Conservation (phyloP, 2,113 vertebrate species). For the Tricholaema leucomelas region DNA sequence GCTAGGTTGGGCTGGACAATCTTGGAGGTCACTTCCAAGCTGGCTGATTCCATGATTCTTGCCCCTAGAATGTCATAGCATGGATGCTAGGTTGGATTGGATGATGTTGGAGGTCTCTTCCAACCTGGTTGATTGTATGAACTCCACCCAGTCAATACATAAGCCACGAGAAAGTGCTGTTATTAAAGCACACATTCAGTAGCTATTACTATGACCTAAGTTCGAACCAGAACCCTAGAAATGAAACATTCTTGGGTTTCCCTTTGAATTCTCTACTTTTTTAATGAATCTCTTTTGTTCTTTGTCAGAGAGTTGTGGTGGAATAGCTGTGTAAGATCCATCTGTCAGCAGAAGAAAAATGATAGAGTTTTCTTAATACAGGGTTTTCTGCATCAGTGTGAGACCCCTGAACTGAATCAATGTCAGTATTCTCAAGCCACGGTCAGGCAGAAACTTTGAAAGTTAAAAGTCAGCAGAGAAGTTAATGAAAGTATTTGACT, state of each 20-base stretch:
- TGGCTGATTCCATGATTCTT: too few species aligned
- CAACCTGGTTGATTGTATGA: too few species aligned
- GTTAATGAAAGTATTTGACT: conserved; percentile 56
- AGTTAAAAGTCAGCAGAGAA: conserved; percentile 49
- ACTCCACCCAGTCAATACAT: neutral
- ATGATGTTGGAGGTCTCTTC: too few species aligned
- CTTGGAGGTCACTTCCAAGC: too few species aligned
- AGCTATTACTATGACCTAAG: conserved; percentile 26
- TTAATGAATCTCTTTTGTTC: conserved; percentile 29
- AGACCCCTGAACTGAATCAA: neutral
- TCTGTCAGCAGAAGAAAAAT: conserved; percentile 62
- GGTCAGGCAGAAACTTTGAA: conserved; percentile 15
- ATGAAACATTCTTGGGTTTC: conserved; percentile 58
- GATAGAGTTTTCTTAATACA: conserved; percentile 49
- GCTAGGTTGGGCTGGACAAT: too few species aligned
- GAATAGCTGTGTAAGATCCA: conserved; percentile 1
- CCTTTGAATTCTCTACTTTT: conserved; percentile 33
- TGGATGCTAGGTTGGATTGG: too few species aligned
- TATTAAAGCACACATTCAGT: conserved; percentile 24
- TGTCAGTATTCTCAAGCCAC: conserved; percentile 28
- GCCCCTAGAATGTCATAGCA: too few species aligned
- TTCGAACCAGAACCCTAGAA: conserved; percentile 66
- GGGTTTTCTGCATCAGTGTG: conserved; percentile 3
- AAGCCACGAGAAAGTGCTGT: conserved; percentile 1
- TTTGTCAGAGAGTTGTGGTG: conserved; percentile 39